These are phyloP conservation scores for Pyrocoelia pectoralis DNA, from an alignment of 2,888 invertebrate genomes.

Conservation along the genomic window DNA sequence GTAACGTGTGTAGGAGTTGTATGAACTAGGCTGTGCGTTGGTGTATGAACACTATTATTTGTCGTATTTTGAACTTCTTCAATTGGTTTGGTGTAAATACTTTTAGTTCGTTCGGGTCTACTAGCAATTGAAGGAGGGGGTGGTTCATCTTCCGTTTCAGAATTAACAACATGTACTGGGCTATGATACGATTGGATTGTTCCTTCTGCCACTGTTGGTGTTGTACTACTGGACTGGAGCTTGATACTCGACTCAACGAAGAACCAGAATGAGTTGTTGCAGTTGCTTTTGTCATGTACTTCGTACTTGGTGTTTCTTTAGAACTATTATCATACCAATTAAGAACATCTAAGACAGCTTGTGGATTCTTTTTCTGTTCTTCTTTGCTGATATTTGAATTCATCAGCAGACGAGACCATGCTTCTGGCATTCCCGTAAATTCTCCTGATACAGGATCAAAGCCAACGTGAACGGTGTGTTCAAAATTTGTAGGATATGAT, in stretches of 20 bases:
- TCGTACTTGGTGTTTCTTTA: conserved; percentile 87
- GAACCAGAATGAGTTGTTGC: conserved; percentile 79
- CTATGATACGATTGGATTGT: conserved; percentile 60
- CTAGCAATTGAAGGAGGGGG: conserved; percentile 93
- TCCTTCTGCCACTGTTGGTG: conserved; percentile 79
- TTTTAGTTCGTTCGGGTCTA: conserved; percentile 97
- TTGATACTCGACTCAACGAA: conserved; percentile 79
- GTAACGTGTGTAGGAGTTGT: conserved; percentile 59
- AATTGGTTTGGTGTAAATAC: conserved; percentile 98
- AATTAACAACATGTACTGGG: conserved; percentile 61
- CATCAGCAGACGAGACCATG: conserved; percentile 96
- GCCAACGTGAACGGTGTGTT: conserved; percentile 98
- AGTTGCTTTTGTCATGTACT: conserved; percentile 82
- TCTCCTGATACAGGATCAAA: conserved; percentile 99
- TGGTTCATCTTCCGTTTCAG: conserved; percentile 76
- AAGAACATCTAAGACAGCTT: conserved; percentile 97
- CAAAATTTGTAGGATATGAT: conserved; percentile 99
- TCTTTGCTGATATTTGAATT: conserved; percentile 98
- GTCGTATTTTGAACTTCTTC: conserved; percentile 72
- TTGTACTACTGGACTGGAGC: conserved; percentile 86
- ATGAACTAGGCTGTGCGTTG: conserved; percentile 60
- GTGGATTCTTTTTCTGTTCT: conserved; percentile 99
- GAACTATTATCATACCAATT: conserved; percentile 96
- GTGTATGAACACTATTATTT: conserved; percentile 54
- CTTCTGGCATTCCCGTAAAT: conserved; percentile 99